A percentile compares a stretch with the other conserved stretches of the same genome.
phyloP scores from a whole-genome alignment of 2,797 vertebrate species.

The Percopsis omiscomaycus region DNA sequence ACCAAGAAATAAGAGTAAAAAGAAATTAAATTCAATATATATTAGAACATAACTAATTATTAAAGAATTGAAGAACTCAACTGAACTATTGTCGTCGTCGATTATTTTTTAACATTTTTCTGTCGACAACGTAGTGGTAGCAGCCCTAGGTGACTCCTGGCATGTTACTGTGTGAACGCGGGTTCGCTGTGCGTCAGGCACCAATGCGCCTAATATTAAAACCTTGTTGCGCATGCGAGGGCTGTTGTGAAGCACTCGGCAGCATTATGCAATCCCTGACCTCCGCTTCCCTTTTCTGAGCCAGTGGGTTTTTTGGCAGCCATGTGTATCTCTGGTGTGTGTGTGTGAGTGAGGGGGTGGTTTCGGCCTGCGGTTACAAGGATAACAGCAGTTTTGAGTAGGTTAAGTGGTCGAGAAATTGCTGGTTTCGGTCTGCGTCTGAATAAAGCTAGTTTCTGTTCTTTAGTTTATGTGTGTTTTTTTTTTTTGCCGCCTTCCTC shows the following conservation, averaged over 20 bases:
- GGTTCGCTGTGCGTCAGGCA: slow-evolving; percentile 1
- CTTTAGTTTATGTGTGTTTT: neutral
- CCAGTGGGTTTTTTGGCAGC: slow-evolving; percentile 56
- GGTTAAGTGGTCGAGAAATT: slow-evolving; percentile 61
- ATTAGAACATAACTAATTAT: no score
- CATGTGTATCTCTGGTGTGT: slow-evolving; percentile 46
- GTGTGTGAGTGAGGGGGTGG: slow-evolving; percentile 43
- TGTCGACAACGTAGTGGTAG: no score
- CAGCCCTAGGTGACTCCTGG: neutral
- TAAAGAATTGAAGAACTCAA: no score
- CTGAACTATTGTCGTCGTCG: no score
- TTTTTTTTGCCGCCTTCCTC: slow-evolving; percentile 15
- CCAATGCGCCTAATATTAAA: slow-evolving; percentile 18
- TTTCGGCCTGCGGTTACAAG: slow-evolving; percentile 66
- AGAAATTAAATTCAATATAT: no score
- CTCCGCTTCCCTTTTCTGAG: slow-evolving; percentile 68
- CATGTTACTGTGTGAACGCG: slow-evolving; percentile 12
- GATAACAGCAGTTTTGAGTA: slow-evolving; percentile 59
- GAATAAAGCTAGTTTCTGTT: slow-evolving; percentile 30
- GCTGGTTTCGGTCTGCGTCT: slow-evolving; percentile 61
- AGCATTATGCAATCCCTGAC: slow-evolving; percentile 71
- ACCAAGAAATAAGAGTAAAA: no score
- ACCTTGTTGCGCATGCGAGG: slow-evolving; percentile 24
- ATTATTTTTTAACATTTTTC: no score
- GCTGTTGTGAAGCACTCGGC: slow-evolving; percentile 51